phyloP scores from a whole-genome alignment of 2,888 invertebrate genomes.

The Eupithecia vulgata region DNA sequence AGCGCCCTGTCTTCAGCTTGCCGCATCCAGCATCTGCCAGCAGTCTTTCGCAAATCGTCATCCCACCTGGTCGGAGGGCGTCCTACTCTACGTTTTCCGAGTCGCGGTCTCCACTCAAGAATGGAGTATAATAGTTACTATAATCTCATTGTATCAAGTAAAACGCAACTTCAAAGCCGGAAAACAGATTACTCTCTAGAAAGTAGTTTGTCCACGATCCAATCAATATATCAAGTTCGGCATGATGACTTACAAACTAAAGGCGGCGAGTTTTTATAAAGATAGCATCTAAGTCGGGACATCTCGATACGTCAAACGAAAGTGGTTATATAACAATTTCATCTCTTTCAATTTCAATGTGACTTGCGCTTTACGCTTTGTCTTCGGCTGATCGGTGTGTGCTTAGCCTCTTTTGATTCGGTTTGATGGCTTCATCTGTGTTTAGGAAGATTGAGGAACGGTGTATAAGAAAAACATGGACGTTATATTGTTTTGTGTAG shows the following conservation, averaged over 20 bases:
- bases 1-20: no score
- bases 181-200: constrained; percentile 18
- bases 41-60: no score
- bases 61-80: no score
- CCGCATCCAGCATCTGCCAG: no score
- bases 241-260: constrained; percentile 61
- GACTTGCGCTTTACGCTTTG: constrained; percentile 62
- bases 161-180: background rate
- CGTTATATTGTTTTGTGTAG: constrained; percentile 6
- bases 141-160: no score
- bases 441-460: constrained; percentile 3
- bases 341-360: constrained; percentile 66
- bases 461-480: constrained; percentile 1
- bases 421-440: constrained; percentile 20
- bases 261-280: constrained; percentile 64
- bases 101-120: no score
- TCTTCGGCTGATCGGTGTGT: constrained; percentile 46
- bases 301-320: constrained; percentile 41
- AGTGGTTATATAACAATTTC: constrained; percentile 9
- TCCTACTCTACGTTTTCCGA: no score
- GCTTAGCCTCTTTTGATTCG: constrained; percentile 22
- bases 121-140: no score
- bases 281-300: constrained; percentile 55
- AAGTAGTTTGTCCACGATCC: constrained; percentile 37
- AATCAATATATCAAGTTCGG: constrained; percentile 42